A percentile compares a stretch with the other conserved stretches of the same genome.
phyloP scores from a whole-genome alignment of 2,797 vertebrate genomes.

The Petrocephalus schoutedeni region DNA sequence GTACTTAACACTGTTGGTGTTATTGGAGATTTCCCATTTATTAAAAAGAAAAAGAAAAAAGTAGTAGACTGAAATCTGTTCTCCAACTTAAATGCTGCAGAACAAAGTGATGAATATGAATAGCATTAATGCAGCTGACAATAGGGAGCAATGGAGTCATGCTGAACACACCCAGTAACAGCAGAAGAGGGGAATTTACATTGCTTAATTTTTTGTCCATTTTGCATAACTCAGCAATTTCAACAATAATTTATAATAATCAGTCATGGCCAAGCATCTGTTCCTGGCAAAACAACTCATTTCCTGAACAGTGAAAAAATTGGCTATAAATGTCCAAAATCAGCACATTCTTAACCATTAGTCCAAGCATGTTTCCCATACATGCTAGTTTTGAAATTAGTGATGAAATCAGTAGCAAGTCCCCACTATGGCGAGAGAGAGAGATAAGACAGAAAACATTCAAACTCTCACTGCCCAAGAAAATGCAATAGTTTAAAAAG shows the following conservation, averaged over 20 bases:
- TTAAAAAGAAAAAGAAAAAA: background rate
- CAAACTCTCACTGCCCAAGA: too few relatives aligned
- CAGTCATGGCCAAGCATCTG: background rate
- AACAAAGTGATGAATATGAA: background rate
- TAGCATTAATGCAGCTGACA: background rate
- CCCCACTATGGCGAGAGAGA: background rate
- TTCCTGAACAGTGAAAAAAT: background rate
- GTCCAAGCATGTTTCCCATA: background rate
- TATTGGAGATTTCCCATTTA: background rate
- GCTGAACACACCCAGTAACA: background rate
- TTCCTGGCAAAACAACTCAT: background rate
- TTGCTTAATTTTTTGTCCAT: background rate
- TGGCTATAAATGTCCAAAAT: background rate
- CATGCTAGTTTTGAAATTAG: background rate
- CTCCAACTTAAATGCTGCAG: background rate
- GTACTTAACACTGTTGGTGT: background rate
- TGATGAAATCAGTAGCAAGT: background rate
- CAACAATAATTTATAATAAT: background rate
- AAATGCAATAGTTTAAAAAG: background rate
- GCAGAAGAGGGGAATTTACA: background rate
- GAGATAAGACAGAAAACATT: background rate
- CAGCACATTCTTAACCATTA: conserved; percentile 4
- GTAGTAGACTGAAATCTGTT: background rate
- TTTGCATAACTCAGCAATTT: background rate
- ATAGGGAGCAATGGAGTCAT: background rate